Evolutionary conservation across 1,140 invertebrate species (phyloP).

Genomic region (Lasioglossum baleicum): DNA sequence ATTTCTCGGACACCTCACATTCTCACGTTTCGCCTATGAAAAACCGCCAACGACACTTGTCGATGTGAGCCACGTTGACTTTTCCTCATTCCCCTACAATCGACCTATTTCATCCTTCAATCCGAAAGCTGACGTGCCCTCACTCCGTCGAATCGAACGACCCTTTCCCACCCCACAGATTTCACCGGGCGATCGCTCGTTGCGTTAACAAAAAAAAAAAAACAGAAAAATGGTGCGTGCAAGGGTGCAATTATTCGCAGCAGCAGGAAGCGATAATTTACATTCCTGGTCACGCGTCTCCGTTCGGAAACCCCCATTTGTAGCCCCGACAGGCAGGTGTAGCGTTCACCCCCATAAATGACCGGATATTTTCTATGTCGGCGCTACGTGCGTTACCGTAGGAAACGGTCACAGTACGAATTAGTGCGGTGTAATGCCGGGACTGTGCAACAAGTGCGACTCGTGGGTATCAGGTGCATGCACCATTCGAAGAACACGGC

Average conservation of each 20-base stretch:
- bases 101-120: no score
- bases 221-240: neutral
- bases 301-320: slow-evolving; percentile 59
- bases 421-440: slow-evolving; percentile 65
- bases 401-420: slow-evolving; percentile 62
- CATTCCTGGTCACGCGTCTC: slow-evolving; percentile 58
- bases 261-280: slow-evolving; percentile 48
- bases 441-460: slow-evolving; percentile 67
- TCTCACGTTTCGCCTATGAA: neutral
- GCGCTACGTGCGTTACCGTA: slow-evolving; percentile 62
- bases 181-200: neutral
- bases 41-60: no score
- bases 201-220: neutral
- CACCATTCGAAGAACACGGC: slow-evolving; percentile 29
- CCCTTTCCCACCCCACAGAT: slow-evolving; percentile 5
- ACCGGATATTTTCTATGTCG: slow-evolving; percentile 72
- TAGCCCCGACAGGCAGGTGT: slow-evolving; percentile 48
- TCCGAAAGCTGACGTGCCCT: no score
- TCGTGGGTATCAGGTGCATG: slow-evolving; percentile 69
- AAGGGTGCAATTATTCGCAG: slow-evolving; percentile 18
- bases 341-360: slow-evolving; percentile 61
- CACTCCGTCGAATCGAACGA: neutral
- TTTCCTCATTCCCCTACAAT: no score
- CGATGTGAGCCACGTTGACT: no score
- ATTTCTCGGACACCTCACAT: neutral